A percentile compares a stretch with the other conserved stretches of the same genome.
These are phyloP conservation scores for Psammodynastes pulverulentus DNA, from an alignment of 2,113 vertebrate species.

Conservation along the genomic window DNA sequence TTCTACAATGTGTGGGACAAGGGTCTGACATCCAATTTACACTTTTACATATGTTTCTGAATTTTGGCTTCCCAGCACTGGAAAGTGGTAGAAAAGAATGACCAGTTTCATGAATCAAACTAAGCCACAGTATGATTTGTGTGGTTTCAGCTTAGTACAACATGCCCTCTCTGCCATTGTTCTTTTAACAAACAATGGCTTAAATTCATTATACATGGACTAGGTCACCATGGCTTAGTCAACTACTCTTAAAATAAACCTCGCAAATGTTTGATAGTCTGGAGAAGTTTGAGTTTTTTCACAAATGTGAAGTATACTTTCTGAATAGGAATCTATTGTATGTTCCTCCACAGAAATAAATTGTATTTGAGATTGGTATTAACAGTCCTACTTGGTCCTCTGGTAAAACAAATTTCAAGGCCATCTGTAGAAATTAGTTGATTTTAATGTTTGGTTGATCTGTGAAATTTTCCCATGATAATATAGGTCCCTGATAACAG, in stretches of 20 bases:
- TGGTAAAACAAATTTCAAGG: background rate
- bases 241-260: background rate
- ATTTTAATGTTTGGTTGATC: background rate
- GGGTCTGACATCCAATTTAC: background rate
- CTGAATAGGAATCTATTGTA: background rate
- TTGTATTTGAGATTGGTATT: background rate
- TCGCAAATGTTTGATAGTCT: background rate
- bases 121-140: background rate
- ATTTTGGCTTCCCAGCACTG: background rate
- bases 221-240: background rate
- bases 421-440: background rate
- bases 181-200: background rate
- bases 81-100: background rate
- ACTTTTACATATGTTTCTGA: background rate
- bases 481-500: rapidly evolving
- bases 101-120: background rate
- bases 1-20: background rate
- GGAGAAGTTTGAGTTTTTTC: background rate
- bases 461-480: background rate
- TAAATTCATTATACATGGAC: background rate
- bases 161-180: background rate
- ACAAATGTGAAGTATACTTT: background rate
- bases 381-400: background rate
- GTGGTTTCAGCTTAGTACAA: background rate
- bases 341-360: background rate